These are phyloP conservation scores for Poeciliopsis gracilis DNA, from an alignment of 2,797 vertebrate genomes.

Conservation along the genomic window DNA sequence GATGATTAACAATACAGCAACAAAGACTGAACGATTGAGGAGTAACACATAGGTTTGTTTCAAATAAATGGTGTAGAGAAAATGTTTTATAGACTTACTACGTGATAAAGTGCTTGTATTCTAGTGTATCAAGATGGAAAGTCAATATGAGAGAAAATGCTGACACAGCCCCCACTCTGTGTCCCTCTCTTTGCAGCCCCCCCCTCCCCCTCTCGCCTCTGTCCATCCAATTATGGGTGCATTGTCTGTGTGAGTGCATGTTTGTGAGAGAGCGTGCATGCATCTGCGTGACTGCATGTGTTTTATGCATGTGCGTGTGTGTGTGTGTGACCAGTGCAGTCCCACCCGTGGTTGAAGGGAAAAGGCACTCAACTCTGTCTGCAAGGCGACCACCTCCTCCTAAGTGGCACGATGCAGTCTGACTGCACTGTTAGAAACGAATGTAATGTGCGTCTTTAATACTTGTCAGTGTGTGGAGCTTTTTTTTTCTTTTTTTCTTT, in stretches of 20 bases:
- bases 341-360: conserved; percentile 96
- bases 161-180: conserved; percentile 77
- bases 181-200: conserved; percentile 66
- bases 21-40: conserved; percentile 73
- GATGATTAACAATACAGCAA: conserved; percentile 63
- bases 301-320: conserved; percentile 26
- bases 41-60: conserved; percentile 76
- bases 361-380: conserved; percentile 96
- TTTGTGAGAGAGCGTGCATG: conserved; percentile 46
- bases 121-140: conserved; percentile 83
- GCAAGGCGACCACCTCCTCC: conserved; percentile 80
- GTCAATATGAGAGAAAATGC: conserved; percentile 79
- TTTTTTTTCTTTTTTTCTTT: neutral
- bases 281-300: conserved; percentile 44
- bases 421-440: conserved; percentile 76
- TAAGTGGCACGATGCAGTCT: conserved; percentile 79
- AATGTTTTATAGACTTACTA: conserved; percentile 83
- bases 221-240: conserved; percentile 75
- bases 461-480: conserved; percentile 12
- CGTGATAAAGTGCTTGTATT: conserved; percentile 87
- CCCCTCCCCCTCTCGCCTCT: conserved; percentile 28
- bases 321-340: conserved; percentile 79
- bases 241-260: conserved; percentile 55
- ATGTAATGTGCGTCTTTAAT: conserved; percentile 8
- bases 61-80: conserved; percentile 80